Percentiles rank a stretch among this genome's conserved stretches.
Evolutionary conservation across 2,888 invertebrate species (phyloP).

Genomic region (Trachelus tabidus): DNA sequence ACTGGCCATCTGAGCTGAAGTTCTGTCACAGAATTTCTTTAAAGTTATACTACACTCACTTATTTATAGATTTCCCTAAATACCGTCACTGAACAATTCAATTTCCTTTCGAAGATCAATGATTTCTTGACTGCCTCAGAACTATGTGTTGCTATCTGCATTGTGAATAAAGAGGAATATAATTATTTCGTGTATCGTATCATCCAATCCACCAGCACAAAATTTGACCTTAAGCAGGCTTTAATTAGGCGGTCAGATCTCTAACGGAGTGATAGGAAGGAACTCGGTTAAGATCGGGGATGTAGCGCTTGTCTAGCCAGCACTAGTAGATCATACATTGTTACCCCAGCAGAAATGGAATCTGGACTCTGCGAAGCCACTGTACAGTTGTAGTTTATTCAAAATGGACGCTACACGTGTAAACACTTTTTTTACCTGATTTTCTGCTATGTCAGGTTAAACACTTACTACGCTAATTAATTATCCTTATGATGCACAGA

Average conservation of each 20-base stretch:
- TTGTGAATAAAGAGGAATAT: too few relatives aligned
- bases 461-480: background rate
- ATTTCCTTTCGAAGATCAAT: background rate
- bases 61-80: background rate
- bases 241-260: background rate
- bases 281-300: background rate
- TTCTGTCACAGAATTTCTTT: background rate
- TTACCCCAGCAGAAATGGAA: background rate
- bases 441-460: background rate
- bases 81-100: too few relatives aligned
- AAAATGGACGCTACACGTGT: background rate
- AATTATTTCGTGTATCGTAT: background rate
- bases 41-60: background rate
- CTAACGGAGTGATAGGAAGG: background rate
- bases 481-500: background rate
- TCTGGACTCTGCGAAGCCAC: background rate
- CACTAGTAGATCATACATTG: background rate
- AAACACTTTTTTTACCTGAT: background rate
- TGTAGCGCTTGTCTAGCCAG: background rate
- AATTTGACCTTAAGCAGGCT: background rate
- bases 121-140: too few relatives aligned
- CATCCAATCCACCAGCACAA: background rate
- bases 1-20: background rate
- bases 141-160: too few relatives aligned
- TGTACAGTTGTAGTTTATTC: background rate